Percentiles rank a stretch among this genome's conserved stretches.
Evolutionary conservation across 2,797 vertebrate species (phyloP).

Genomic region (Lagodon rhomboides): DNA sequence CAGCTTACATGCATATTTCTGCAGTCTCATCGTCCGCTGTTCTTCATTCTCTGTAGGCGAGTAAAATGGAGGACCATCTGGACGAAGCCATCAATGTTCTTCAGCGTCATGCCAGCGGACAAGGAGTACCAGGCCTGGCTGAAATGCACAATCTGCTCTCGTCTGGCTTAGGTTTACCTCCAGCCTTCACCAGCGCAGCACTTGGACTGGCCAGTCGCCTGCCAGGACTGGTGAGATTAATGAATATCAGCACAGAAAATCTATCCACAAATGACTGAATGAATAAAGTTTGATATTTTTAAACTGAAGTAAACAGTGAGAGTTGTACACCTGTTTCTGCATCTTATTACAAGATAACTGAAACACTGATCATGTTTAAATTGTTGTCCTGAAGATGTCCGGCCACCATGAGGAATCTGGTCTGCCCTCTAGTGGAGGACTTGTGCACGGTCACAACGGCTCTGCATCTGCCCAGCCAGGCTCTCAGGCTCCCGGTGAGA

Average conservation of each 20-base stretch:
- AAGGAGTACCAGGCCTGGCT: slow-evolving; percentile 80
- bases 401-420: slow-evolving; percentile 89
- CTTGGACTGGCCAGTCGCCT: slow-evolving; percentile 88
- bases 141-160: slow-evolving; percentile 91
- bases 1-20: background rate
- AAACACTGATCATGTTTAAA: slow-evolving; percentile 11
- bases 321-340: background rate
- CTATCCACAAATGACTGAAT: background rate
- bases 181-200: slow-evolving; percentile 85
- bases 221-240: slow-evolving; percentile 86
- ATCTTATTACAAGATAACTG: background rate
- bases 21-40: background rate
- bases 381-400: slow-evolving; percentile 76
- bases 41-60: slow-evolving; percentile 78
- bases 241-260: slow-evolving; percentile 2
- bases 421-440: slow-evolving; percentile 85
- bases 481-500: slow-evolving; percentile 79
- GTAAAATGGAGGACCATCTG: slow-evolving; percentile 95
- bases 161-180: slow-evolving; percentile 84
- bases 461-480: slow-evolving; percentile 84
- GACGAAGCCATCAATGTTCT: slow-evolving; percentile 97
- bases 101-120: slow-evolving; percentile 92
- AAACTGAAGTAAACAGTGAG: background rate
- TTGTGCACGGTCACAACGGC: slow-evolving; percentile 88
- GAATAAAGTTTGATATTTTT: background rate